Evolutionary conservation across 2,888 invertebrate genomes (phyloP).

Genomic region (Chrysolina oricalcia): DNA sequence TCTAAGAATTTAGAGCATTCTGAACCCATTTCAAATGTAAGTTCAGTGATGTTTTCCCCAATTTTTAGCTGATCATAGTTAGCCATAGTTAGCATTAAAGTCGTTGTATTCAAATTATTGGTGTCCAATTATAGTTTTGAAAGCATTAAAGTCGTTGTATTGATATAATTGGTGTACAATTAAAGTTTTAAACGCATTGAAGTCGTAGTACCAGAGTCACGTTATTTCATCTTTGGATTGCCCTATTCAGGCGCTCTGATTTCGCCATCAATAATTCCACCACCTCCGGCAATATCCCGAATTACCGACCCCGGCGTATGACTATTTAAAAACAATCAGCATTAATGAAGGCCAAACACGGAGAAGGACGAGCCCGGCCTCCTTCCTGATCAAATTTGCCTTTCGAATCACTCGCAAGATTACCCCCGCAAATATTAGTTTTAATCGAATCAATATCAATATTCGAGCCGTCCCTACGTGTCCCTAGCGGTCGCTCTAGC

Average conservation of each 20-base stretch:
- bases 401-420: slow-evolving; percentile 71
- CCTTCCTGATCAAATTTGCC: slow-evolving; percentile 69
- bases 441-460: slow-evolving; percentile 70
- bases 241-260: not conserved
- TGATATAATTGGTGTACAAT: too few relatives aligned
- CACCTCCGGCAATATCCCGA: not conserved
- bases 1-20: too few relatives aligned
- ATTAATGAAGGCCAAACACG: slow-evolving; percentile 53
- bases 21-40: too few relatives aligned
- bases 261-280: slow-evolving; percentile 15
- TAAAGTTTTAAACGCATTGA: too few relatives aligned
- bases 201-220: not conserved
- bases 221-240: not conserved
- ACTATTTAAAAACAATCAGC: slow-evolving; percentile 58
- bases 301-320: slow-evolving; percentile 19
- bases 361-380: slow-evolving; percentile 41
- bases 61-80: too few relatives aligned
- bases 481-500: slow-evolving; percentile 67
- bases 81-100: too few relatives aligned
- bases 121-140: too few relatives aligned
- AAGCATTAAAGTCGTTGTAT: too few relatives aligned
- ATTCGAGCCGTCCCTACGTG: slow-evolving; percentile 37
- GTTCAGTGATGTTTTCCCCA: too few relatives aligned
- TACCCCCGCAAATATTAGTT: slow-evolving; percentile 72
- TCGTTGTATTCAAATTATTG: too few relatives aligned